These are phyloP conservation scores for Aphidoletes aphidimyza DNA, from an alignment of 2,888 invertebrate genomes.

Conservation along the genomic window DNA sequence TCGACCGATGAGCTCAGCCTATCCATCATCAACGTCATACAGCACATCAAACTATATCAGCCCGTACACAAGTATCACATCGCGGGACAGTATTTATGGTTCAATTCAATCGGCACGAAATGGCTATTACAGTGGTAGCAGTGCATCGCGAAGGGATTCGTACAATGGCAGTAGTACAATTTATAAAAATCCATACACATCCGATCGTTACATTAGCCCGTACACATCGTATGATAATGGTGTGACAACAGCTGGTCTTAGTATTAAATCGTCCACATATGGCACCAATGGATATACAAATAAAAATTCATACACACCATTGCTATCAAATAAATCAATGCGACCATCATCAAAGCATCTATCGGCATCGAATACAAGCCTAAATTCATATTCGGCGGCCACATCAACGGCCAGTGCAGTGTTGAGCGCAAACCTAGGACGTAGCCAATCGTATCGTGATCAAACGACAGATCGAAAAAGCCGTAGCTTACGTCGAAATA, in stretches of 20 bases:
- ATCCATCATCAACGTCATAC: slow-evolving; percentile 54
- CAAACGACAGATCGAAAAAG: slow-evolving; percentile 65
- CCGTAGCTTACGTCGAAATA: slow-evolving; percentile 61
- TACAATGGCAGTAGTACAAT: slow-evolving; percentile 61
- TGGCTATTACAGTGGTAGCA: slow-evolving; percentile 59
- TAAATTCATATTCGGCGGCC: slow-evolving; percentile 60
- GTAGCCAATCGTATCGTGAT: slow-evolving; percentile 66
- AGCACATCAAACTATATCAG: slow-evolving; percentile 43
- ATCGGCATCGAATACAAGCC: slow-evolving; percentile 64
- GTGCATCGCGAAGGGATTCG: slow-evolving; percentile 60
- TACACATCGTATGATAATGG: slow-evolving; percentile 65
- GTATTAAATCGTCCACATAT: slow-evolving; percentile 59
- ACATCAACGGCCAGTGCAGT: slow-evolving; percentile 60
- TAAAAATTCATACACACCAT: slow-evolving; percentile 60
- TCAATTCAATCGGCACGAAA: slow-evolving; percentile 58
- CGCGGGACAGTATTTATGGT: slow-evolving; percentile 64
- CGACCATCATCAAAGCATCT: slow-evolving; percentile 58
- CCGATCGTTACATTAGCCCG: slow-evolving; percentile 65
- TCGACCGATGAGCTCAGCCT: slow-evolving; percentile 62
- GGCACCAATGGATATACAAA: slow-evolving; percentile 60
- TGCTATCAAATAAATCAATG: background rate
- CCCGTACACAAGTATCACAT: slow-evolving; percentile 58
- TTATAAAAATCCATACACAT: slow-evolving; percentile 61
- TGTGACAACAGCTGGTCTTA: slow-evolving; percentile 66
- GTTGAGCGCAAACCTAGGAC: slow-evolving; percentile 61